Conservation (phyloP, 2,113 vertebrate species). For the Ascaphus truei region DNA sequence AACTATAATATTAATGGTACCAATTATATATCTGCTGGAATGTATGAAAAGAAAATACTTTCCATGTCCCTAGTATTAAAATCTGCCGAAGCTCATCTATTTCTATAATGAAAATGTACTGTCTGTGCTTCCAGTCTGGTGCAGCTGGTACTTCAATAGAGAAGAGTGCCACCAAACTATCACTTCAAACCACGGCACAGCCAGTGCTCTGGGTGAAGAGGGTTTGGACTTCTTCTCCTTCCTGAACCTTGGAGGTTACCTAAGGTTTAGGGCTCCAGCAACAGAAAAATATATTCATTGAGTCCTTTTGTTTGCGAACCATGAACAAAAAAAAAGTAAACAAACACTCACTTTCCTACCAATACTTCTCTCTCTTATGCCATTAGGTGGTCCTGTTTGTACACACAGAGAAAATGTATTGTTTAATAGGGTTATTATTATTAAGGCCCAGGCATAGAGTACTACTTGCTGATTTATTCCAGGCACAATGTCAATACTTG, state of each 20-base stretch:
- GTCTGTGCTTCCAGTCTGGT: no score
- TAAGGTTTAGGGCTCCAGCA: no score
- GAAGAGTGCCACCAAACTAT: no score
- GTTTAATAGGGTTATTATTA: constrained; percentile 17
- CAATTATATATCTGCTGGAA: neutral
- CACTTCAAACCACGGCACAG: no score
- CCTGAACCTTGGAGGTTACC: no score
- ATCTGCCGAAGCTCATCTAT: neutral
- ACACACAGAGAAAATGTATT: constrained; percentile 7
- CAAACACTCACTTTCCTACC: neutral
- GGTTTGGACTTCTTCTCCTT: no score
- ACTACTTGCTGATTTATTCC: constrained; percentile 24
- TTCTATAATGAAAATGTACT: no score
- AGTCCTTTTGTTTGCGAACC: no score
- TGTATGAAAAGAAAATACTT: neutral
- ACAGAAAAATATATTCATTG: no score
- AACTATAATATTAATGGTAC: neutral
- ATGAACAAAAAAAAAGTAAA: no score
- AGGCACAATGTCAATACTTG: constrained; percentile 4
- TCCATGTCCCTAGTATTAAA: neutral
- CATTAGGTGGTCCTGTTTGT: neutral
- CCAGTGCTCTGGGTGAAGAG: no score
- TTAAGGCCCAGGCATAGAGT: constrained; percentile 4
- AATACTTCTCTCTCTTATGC: neutral
- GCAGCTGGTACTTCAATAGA: no score